phyloP scores from a whole-genome alignment of 2,797 vertebrate genomes.

The Coracias cyanogaster region DNA sequence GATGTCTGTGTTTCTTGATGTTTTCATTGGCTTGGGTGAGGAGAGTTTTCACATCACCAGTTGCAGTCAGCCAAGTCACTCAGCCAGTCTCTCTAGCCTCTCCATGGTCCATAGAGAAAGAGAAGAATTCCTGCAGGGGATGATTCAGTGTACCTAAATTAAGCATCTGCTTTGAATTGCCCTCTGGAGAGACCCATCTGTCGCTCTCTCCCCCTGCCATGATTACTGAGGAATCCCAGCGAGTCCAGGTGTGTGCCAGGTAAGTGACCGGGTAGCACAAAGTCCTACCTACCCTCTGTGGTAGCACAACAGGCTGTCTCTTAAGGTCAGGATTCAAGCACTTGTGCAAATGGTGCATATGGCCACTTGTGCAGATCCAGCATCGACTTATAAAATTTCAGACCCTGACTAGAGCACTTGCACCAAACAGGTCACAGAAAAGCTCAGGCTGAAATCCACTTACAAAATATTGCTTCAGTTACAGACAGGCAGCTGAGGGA shows the following conservation, averaged over 20 bases:
- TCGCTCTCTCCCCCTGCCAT: fast-evolving
- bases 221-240: not conserved
- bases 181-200: not conserved
- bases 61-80: not conserved
- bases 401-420: not conserved
- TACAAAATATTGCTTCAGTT: not conserved
- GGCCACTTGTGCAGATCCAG: not conserved
- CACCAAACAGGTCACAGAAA: not conserved
- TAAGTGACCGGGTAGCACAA: not conserved
- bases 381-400: not conserved
- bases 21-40: not conserved
- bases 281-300: not conserved
- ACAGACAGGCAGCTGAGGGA: not conserved
- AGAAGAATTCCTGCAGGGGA: not conserved
- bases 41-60: not conserved
- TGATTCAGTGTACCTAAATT: not conserved
- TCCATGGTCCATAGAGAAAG: not conserved
- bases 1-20: not conserved
- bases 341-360: not conserved
- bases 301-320: not conserved
- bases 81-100: not conserved
- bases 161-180: not conserved
- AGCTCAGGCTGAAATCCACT: not conserved
- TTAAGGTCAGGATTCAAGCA: not conserved
- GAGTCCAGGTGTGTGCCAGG: not conserved